Conservation (phyloP, 2,888 invertebrate species). For the Autographa pulchrina region DNA sequence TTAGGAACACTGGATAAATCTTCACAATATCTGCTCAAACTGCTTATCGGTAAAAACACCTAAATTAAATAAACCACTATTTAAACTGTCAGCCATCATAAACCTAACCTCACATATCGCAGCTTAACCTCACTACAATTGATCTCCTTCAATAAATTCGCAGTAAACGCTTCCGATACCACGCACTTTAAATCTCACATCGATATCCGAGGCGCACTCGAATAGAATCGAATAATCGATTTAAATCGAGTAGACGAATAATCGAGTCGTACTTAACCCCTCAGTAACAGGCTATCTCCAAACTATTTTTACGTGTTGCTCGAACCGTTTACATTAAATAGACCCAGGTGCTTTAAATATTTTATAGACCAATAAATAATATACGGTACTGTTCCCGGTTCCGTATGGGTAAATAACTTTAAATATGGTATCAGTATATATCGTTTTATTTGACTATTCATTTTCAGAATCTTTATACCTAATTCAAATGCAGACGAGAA, state of each 20-base stretch:
- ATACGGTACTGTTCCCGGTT: slow-evolving; percentile 59
- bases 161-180: slow-evolving; percentile 8
- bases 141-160: neutral
- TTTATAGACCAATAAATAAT: slow-evolving; percentile 78
- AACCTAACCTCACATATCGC: neutral
- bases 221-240: neutral
- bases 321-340: slow-evolving; percentile 66
- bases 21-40: neutral
- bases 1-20: no score
- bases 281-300: slow-evolving; percentile 2
- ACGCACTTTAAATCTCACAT: slow-evolving; percentile 13
- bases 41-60: neutral
- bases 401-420: slow-evolving; percentile 64
- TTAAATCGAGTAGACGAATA: slow-evolving; percentile 9
- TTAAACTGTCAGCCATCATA: neutral
- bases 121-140: neutral
- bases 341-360: slow-evolving; percentile 79
- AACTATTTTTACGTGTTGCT: slow-evolving; percentile 51
- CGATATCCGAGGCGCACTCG: slow-evolving; percentile 2
- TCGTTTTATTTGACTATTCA: slow-evolving; percentile 30
- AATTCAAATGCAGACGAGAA: neutral
- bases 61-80: neutral
- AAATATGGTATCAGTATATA: slow-evolving; percentile 29
- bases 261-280: slow-evolving; percentile 8
- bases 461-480: neutral